These are phyloP conservation scores for Acheta domesticus DNA, from an alignment of 2,888 invertebrate species.

Conservation along the genomic window DNA sequence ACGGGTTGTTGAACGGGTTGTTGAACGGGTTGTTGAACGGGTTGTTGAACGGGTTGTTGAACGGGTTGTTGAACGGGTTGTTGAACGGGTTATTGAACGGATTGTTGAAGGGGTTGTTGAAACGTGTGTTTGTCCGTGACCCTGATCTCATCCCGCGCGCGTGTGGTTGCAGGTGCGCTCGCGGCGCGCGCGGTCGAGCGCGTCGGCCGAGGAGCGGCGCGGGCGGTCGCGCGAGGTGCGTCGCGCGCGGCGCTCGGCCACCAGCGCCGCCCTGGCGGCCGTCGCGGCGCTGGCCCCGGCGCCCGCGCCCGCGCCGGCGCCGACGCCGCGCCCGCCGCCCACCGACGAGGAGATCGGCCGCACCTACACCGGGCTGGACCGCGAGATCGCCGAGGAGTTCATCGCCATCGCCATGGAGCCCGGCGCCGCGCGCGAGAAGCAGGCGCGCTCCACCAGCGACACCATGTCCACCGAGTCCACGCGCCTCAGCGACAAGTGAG, in stretches of 20 bases:
- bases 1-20: too few species aligned
- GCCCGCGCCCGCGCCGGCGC: constrained; percentile 36
- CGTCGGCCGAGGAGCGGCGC: constrained; percentile 31
- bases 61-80: too few species aligned
- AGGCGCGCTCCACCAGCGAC: constrained; percentile 43
- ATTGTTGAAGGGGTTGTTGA: too few species aligned
- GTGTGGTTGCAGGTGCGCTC: constrained; percentile 18
- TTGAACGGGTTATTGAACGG: too few species aligned
- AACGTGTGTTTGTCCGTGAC: too few species aligned
- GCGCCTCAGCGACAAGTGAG: not conserved
- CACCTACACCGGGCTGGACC: constrained; percentile 48
- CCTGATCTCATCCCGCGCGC: too few species aligned
- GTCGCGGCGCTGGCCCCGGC: not conserved
- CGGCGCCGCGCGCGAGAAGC: constrained; percentile 21
- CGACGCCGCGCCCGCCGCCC: constrained; percentile 37
- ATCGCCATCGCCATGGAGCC: constrained; percentile 47
- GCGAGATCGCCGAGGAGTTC: constrained; percentile 48
- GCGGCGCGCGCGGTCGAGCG: not conserved
- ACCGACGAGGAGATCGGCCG: constrained; percentile 45
- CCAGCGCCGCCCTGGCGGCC: constrained; percentile 37
- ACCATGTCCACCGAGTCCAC: constrained; percentile 18
- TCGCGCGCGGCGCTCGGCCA: constrained; percentile 1
- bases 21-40: too few species aligned
- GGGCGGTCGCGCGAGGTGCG: constrained; percentile 12
- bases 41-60: too few species aligned